Conservation (phyloP, 2,888 invertebrate species). For the Physocephala rufipes region DNA sequence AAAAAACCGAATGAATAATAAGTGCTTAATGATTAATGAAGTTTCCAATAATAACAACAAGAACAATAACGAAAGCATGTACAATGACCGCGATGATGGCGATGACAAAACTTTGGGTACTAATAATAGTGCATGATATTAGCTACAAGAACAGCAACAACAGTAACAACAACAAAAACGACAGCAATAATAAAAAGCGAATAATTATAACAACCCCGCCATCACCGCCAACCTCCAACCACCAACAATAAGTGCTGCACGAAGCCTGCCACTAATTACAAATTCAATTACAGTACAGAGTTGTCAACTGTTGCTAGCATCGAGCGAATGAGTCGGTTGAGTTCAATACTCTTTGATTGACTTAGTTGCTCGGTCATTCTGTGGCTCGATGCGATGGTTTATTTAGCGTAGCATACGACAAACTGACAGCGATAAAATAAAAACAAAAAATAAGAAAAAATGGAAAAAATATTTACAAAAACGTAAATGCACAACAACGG, state of each 20-base stretch:
- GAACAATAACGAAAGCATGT: too few species aligned
- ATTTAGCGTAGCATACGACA: background rate
- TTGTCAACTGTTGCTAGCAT: slow-evolving; percentile 24
- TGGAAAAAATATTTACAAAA: background rate
- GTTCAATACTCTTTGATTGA: slow-evolving; percentile 32
- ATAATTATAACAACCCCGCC: too few species aligned
- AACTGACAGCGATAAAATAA: background rate
- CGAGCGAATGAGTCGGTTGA: slow-evolving; percentile 1
- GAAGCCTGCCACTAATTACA: slow-evolving; percentile 24
- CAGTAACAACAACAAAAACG: too few species aligned
- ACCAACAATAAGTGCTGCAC: slow-evolving; percentile 14
- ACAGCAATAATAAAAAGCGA: too few species aligned
- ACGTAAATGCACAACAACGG: background rate
- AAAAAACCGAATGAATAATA: too few species aligned
- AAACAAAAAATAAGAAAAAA: background rate
- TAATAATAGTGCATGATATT: too few species aligned
- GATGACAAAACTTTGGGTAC: too few species aligned
- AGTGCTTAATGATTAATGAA: too few species aligned
- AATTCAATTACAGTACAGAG: slow-evolving; percentile 31
- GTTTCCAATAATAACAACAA: too few species aligned
- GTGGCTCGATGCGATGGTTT: too few species aligned
- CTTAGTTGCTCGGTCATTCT: slow-evolving; percentile 1
- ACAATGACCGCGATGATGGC: too few species aligned
- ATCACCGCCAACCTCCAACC: background rate
- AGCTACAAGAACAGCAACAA: too few species aligned